Evolutionary conservation across 2,888 invertebrate genomes (phyloP).

Genomic region (Oscheius myriophilus): DNA sequence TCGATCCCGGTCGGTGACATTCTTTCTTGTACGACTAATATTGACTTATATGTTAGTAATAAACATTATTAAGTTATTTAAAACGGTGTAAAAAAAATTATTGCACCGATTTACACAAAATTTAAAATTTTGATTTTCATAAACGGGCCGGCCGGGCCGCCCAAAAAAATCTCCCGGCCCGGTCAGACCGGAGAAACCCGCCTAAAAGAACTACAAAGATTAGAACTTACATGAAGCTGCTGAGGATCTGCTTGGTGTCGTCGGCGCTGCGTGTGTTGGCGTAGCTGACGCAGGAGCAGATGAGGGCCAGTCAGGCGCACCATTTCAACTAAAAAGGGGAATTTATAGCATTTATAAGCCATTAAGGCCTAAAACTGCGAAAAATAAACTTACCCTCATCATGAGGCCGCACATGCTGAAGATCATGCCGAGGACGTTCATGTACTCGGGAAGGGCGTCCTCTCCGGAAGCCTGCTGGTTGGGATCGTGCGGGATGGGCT

Average conservation of each 20-base stretch:
- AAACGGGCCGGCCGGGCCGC: no score
- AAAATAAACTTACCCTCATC: slow-evolving; percentile 78
- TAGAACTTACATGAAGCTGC: slow-evolving; percentile 80
- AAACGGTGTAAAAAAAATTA: no score
- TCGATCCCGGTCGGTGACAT: no score
- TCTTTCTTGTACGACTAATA: no score
- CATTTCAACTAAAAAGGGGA: slow-evolving; percentile 86
- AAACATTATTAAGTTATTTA: no score
- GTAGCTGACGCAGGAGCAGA: slow-evolving; percentile 98
- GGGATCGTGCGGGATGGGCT: slow-evolving; percentile 12
- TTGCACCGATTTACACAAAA: no score
- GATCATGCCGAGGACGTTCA: slow-evolving; percentile 97
- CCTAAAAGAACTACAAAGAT: no score
- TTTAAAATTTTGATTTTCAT: no score
- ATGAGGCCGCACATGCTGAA: slow-evolving; percentile 99
- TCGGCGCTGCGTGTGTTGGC: slow-evolving; percentile 95
- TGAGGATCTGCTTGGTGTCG: slow-evolving; percentile 91
- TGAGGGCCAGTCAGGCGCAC: slow-evolving; percentile 99
- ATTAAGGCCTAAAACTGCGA: background rate
- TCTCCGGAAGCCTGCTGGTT: slow-evolving; percentile 74
- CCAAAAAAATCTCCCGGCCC: no score
- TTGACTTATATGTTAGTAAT: no score
- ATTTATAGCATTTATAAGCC: no score
- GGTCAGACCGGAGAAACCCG: no score
- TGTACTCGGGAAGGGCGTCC: slow-evolving; percentile 95